Evolutionary conservation across 2,797 vertebrate species (phyloP).

Genomic region (Mastacembelus armatus): DNA sequence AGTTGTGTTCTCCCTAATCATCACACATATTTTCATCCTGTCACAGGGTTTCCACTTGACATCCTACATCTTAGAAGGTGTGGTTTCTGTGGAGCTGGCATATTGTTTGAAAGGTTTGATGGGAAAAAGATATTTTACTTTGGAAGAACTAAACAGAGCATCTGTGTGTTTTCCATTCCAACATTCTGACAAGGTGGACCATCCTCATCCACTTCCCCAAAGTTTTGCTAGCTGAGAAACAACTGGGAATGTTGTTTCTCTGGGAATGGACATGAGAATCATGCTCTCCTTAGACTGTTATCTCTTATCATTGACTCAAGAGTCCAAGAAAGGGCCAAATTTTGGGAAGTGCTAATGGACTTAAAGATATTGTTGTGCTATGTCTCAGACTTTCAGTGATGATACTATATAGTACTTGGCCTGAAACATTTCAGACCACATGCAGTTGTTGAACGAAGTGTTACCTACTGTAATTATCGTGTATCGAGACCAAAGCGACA

Average conservation of each 20-base stretch:
- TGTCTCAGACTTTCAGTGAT: constrained; percentile 38
- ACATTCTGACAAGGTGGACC: constrained; percentile 37
- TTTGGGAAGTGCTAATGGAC: constrained; percentile 39
- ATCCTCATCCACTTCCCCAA: constrained; percentile 34
- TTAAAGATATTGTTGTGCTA: constrained; percentile 47
- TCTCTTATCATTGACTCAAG: constrained; percentile 3
- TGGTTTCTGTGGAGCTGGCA: constrained; percentile 46
- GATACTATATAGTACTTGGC: no score
- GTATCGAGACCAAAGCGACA: no score
- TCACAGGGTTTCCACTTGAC: constrained; percentile 16
- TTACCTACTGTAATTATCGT: no score
- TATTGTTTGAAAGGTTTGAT: constrained; percentile 29
- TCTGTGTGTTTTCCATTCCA: background rate
- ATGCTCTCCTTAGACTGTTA: background rate
- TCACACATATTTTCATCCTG: constrained; percentile 41
- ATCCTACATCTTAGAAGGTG: constrained; percentile 40
- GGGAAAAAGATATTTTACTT: constrained; percentile 11
- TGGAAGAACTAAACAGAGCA: constrained; percentile 22
- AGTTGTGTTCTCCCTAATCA: constrained; percentile 27
- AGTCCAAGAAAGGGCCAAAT: constrained; percentile 15
- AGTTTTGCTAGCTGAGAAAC: constrained; percentile 30
- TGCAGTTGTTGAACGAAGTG: no score
- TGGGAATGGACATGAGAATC: constrained; percentile 24
- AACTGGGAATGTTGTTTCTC: no score
- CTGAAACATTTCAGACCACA: no score